Base-by-base conservation (phyloP, 92 coral and sea anemone genomes). In the Epizoanthus ramosus region DNA sequence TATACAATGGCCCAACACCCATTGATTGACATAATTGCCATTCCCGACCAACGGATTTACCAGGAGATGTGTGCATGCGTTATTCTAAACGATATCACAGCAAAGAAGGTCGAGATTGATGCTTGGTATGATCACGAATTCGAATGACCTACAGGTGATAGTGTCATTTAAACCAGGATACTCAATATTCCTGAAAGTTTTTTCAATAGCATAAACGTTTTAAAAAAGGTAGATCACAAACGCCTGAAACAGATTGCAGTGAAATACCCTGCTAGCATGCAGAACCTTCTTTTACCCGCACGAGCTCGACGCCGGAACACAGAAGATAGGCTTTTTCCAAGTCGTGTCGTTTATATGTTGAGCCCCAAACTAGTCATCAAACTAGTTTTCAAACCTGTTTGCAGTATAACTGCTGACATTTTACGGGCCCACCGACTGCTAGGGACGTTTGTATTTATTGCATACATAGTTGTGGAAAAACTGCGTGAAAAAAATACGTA, bases 21-120 rank as follows among this genome's bases (percentile, higher is more conserved):
- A 14, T 21, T 57, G 19, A 82, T 5, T 5, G 57, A 19, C 7
- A 66, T 73, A 23, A 39, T 84, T 10, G 81, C 73, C 28, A 73
- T 73, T 3, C 87, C 87, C 37, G 82, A 84, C 47, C 70, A 58
- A 33, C 82, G 59, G 73, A 39, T 84, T 14, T 66, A 73, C 72
- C 81, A 84, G 56, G 87, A 84, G 71, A 43, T 16, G 15, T 41
- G 56, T 50, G 57, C 79, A 33, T 73, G 79, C 79, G 79, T 73
- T 18, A 28, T 73, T 31, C 13, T 6, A 6, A 18, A 41, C 4
- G 75, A 10, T 4, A 8, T 15, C 25, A 16, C 24, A 14, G 17
- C 35, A 41, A 77, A 45, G 83, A 43, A 63, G 50, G 56, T 41
- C 17, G 28, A 65, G 84, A 47, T 80, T 6, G 75, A 80, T 16